Evolutionary conservation across 2,113 vertebrate genomes (phyloP), one percentile per base, ranked within the genome.

Genomic region (Datnioides undecimradiatus): DNA sequence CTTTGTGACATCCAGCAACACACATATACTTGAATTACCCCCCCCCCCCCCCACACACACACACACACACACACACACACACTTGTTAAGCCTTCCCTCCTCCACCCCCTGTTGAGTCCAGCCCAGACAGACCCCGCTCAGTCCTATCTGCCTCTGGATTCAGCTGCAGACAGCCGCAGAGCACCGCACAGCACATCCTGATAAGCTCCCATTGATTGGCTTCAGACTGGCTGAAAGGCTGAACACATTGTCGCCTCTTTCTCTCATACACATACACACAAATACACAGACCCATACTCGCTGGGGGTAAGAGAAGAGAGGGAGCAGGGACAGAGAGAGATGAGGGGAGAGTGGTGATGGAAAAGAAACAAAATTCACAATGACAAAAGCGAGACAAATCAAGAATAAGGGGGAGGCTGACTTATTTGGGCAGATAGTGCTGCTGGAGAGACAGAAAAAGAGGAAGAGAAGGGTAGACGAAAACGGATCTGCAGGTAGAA

Each of bases 201-300:
- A 92, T 92, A 91, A 90, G 84, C 83, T 80, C 19, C 72, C 81
- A 87, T 83, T 92, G 90, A 92, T 92, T 88, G 82, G 88, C 84
- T 88, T 76, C 86, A 86, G 80, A 84, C 82, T 25, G 67, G 71
- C 84, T 85, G 84, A 86, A 87, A 86, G 79, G 76, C 81, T 88
- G 71, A 87, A 67, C 48, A 67, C 81, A 86, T 87, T 84, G 83
- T 89, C 81, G 51, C 80, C 55, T 65, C 68, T 55, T 17, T 75
- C 55, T 59, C 46, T 67, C 11, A 23, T 23, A 36, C 36, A 17
- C 43, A 34, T 41, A 54, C 49, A 58, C 69, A 76, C 38, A 65
- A 59, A 10, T 33, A 48, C 43, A 43, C 21, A 63, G 12, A 83
- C 65, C 74, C 51, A 64, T 7, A 68, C 5, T 60, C 6, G 0